phyloP scores from a whole-genome alignment of 2,797 vertebrate species.

The Diglossa cyanea region DNA sequence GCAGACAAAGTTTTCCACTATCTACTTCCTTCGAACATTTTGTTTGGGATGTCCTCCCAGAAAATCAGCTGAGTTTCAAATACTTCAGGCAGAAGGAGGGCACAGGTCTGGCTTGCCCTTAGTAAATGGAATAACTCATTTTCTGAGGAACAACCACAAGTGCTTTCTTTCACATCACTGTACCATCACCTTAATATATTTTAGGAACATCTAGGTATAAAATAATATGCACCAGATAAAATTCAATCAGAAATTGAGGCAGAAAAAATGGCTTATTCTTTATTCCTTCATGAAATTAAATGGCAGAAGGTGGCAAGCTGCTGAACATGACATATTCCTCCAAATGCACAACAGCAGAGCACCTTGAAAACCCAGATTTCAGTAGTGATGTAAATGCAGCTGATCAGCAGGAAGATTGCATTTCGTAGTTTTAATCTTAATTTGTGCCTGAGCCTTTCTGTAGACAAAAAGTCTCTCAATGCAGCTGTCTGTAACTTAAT shows the following conservation, averaged over 20 bases:
- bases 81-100: neutral
- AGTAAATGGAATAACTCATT: neutral
- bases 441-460: neutral
- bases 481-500: neutral
- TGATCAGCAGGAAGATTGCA: neutral
- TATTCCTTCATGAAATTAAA: neutral
- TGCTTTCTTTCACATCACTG: neutral
- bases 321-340: neutral
- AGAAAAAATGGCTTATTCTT: neutral
- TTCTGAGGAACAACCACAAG: neutral
- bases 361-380: neutral
- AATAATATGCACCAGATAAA: neutral
- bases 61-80: neutral
- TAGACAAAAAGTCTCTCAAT: neutral
- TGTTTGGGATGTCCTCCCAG: neutral
- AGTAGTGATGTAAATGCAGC: neutral
- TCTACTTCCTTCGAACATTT: neutral
- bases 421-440: neutral
- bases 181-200: neutral
- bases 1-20: neutral
- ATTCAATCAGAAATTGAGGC: neutral
- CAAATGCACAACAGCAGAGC: neutral
- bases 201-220: neutral
- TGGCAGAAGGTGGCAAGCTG: neutral
- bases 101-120: neutral